Conservation (phyloP, 1,140 invertebrate genomes). For the Lasioglossum albipes region DNA sequence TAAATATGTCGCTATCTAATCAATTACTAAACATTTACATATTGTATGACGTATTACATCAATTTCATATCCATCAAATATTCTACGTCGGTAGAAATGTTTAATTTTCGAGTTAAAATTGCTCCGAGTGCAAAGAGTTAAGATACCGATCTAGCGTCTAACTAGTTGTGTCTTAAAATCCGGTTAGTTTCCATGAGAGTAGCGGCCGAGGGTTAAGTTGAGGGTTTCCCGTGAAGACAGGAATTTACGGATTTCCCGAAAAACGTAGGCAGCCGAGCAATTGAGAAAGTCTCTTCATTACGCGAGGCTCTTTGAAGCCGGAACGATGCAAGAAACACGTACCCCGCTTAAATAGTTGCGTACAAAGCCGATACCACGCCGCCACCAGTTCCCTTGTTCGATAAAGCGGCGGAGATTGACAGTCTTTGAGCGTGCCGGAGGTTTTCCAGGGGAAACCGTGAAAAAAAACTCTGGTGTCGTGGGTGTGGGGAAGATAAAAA, state of each 20-base stretch:
- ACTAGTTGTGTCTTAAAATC: no score
- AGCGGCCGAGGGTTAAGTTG: no score
- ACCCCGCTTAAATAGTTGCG: constrained; percentile 55
- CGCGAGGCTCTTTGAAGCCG: constrained; percentile 51
- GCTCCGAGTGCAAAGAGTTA: no score
- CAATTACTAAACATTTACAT: no score
- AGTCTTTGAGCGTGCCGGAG: constrained; percentile 23
- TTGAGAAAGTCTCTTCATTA: constrained; percentile 15
- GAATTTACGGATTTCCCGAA: constrained; percentile 34
- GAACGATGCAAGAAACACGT: constrained; percentile 41
- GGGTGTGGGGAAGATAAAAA: constrained; percentile 19
- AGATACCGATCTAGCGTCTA: no score
- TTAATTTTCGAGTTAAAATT: no score
- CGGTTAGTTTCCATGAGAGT: no score
- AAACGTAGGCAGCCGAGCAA: constrained; percentile 11
- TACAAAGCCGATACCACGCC: constrained; percentile 46
- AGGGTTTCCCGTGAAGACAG: no score
- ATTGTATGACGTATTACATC: no score
- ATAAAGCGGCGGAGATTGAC: neutral
- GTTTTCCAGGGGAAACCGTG: constrained; percentile 23
- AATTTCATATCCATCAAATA: no score
- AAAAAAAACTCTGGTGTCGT: constrained; percentile 20
- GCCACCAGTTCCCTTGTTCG: constrained; percentile 22
- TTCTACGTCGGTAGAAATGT: no score
- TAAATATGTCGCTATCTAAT: no score